Conservation (phyloP, 35 echinoderm and acorn worm species). For the Holothuria glaberrima region DNA sequence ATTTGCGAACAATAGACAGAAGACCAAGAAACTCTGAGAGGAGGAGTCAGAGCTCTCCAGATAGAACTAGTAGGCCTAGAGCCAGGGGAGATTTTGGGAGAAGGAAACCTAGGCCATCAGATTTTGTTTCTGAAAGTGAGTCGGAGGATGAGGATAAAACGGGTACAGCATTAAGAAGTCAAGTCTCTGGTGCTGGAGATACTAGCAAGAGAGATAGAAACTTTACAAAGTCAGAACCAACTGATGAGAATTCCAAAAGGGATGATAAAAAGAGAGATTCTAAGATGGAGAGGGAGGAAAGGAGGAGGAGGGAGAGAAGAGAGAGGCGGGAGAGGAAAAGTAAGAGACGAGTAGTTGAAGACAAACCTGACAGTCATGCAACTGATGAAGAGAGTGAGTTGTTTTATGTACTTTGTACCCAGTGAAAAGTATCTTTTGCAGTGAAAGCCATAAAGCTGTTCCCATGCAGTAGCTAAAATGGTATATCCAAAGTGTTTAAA, state of each 20-base stretch:
- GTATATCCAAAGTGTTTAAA: no score
- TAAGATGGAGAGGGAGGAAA: background rate
- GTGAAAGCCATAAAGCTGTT: background rate
- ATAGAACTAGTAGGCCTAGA: background rate
- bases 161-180: background rate
- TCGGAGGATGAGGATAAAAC: background rate
- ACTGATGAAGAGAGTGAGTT: conserved; percentile 43
- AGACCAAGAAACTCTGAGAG: conserved; percentile 5
- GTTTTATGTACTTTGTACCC: background rate
- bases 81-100: background rate
- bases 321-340: conserved; percentile 4
- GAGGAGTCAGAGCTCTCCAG: conserved; percentile 1
- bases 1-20: background rate
- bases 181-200: conserved; percentile 10
- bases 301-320: conserved; percentile 19
- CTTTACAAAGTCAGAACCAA: background rate
- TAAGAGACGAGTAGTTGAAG: conserved; percentile 10
- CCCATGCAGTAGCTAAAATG: background rate
- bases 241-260: background rate
- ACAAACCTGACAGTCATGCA: background rate
- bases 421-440: background rate
- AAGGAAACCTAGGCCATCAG: conserved; percentile 29
- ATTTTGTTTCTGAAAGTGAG: conserved; percentile 57
- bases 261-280: background rate
- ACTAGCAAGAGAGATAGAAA: background rate